Base-by-base conservation (phyloP, 2,797 vertebrate genomes). In the Anguilla marmorata region DNA sequence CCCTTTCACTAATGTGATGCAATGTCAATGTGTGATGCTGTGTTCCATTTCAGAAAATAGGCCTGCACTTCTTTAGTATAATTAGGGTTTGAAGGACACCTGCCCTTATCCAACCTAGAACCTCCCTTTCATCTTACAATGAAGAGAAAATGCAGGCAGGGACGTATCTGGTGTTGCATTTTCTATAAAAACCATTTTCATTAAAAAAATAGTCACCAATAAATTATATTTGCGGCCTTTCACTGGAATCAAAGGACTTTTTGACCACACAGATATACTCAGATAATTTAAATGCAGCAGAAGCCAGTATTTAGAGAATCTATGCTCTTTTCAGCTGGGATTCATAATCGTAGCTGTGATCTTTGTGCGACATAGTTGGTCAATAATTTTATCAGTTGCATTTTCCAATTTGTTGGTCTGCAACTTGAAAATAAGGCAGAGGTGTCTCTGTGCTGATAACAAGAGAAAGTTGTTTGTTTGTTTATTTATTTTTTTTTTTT, bases 281-380 rank as follows among this genome's bases (percentile, higher is more conserved):
- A 80, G 33, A 45, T 80, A 80, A 76, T 90, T 85, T 16, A 2
- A 83, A 66, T 66, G 52, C 85, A 87, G 69, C 37, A 88, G 89
- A 90, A 87, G 89, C 91, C 89, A 91, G 37, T 54, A 86, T 89
- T 82, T 85, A 89, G 85, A 76, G 82, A 21, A 88, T 76, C 45
- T 74, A 50, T 89, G 72, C 54, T 85, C 85, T 11, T 74, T 84
- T 87, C 88, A 86, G 74, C 54, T 85, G 90, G 86, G 52, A 87
- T 21, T 83, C 11, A n/a, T 16, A 0, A 12, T 56, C 66, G 69
- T 52, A 50, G 79, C 14, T 24, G 33, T 4, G 7, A 33, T 63
- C 37, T 69, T 83, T 50, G 79, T 86, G 84, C 50, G 83, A 30
- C 85, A 19, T 60, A 74, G 88, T 52, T 89, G 72, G 90, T 92